phyloP scores from a whole-genome alignment of 1,140 invertebrate genomes.

The Trachymyrmex septentrionalis region DNA sequence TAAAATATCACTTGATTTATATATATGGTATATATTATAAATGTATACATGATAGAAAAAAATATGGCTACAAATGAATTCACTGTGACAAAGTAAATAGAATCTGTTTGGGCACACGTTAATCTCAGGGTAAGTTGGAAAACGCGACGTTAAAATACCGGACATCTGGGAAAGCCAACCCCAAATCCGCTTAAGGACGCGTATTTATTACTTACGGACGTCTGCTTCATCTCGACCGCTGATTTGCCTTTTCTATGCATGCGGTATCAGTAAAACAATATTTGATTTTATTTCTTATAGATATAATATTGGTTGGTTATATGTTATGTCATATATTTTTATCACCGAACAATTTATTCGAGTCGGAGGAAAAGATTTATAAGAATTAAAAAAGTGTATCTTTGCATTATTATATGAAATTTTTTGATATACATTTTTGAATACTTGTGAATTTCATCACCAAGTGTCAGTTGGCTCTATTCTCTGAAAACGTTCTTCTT shows the following conservation, averaged over 20 bases:
- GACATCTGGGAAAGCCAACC: slow-evolving; percentile 77
- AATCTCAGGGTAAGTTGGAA: slow-evolving; percentile 82
- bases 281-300: not conserved
- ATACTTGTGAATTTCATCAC: not conserved
- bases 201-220: slow-evolving; percentile 85
- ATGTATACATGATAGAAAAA: not conserved
- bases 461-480: not conserved
- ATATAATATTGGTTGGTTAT: not conserved
- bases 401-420: not conserved
- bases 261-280: not conserved
- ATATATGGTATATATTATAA: too few relatives aligned
- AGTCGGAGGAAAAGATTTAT: not conserved
- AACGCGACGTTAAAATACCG: slow-evolving; percentile 84
- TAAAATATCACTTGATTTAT: not conserved
- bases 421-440: not conserved
- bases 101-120: slow-evolving; percentile 80
- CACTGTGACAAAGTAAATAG: slow-evolving; percentile 10
- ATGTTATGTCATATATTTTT: not conserved
- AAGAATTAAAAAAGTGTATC: not conserved
- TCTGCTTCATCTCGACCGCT: slow-evolving; percentile 79
- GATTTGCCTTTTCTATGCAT: not conserved
- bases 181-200: slow-evolving; percentile 84
- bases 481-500: slow-evolving; percentile 61
- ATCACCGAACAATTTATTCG: not conserved
- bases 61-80: slow-evolving; percentile 17